These are phyloP conservation scores for Drosophila arawakana DNA, from an alignment of 1,140 invertebrate species.

Conservation along the genomic window DNA sequence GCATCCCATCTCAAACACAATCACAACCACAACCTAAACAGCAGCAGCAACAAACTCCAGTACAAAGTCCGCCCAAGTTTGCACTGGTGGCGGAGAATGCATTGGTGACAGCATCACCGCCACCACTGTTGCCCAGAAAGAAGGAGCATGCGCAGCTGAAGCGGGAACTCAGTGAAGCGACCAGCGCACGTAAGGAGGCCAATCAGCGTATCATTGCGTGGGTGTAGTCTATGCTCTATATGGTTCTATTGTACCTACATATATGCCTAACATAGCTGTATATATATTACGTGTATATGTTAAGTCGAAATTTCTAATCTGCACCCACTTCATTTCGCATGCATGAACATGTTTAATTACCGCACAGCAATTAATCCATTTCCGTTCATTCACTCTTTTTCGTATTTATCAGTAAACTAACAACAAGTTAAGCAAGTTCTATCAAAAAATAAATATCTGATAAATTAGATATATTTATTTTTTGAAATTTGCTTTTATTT, in stretches of 20 bases:
- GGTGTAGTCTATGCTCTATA: constrained; percentile 84
- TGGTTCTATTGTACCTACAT: constrained; percentile 25
- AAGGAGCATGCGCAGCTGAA: constrained; percentile 81
- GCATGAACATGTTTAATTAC: constrained; percentile 2
- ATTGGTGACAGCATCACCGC: constrained; percentile 45
- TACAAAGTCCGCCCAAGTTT: constrained; percentile 69
- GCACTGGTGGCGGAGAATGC: constrained; percentile 51
- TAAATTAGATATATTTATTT: too few species aligned
- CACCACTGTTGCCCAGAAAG: constrained; percentile 64
- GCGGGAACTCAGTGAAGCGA: constrained; percentile 85
- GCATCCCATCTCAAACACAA: constrained; percentile 10
- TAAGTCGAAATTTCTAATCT: constrained; percentile 29
- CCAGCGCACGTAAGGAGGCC: constrained; percentile 85
- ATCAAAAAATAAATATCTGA: too few species aligned
- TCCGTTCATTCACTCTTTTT: not conserved
- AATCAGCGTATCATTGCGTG: constrained; percentile 85
- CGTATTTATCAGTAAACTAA: not conserved
- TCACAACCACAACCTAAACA: not conserved
- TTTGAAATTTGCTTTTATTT: too few species aligned
- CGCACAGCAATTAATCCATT: constrained; percentile 1
- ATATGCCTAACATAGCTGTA: too few species aligned
- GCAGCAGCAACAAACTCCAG: not conserved
- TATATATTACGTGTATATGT: constrained; percentile 10
- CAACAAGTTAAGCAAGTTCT: too few species aligned
- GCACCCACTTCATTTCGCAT: constrained; percentile 49